These are phyloP conservation scores for Serranus cabrilla DNA, from an alignment of 2,797 vertebrate genomes.

Conservation along the genomic window DNA sequence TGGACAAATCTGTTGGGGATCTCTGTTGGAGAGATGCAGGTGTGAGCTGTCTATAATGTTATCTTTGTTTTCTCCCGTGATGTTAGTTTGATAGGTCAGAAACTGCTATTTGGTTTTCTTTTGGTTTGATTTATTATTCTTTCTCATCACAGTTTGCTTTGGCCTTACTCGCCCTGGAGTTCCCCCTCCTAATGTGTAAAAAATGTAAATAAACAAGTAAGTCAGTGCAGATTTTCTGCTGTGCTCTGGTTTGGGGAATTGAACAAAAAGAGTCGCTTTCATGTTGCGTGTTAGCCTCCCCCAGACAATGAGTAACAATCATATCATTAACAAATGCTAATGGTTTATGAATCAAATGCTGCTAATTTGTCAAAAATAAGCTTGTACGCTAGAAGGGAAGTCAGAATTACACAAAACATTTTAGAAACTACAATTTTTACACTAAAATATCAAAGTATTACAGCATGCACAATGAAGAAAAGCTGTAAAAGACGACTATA, in stretches of 20 bases:
- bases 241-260: conserved; percentile 7
- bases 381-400: background rate
- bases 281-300: background rate
- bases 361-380: background rate
- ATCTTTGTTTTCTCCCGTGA: conserved; percentile 11
- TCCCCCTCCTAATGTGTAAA: background rate
- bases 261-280: background rate
- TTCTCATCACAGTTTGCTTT: background rate
- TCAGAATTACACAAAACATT: conserved; percentile 1
- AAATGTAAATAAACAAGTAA: background rate
- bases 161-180: background rate
- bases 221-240: background rate
- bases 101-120: background rate
- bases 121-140: background rate
- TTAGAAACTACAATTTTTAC: background rate
- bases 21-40: background rate
- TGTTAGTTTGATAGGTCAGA: conserved; percentile 9
- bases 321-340: background rate
- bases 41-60: conserved; percentile 18
- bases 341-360: background rate
- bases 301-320: background rate
- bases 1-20: conserved; percentile 27
- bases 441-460: background rate
- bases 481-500: background rate
- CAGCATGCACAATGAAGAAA: background rate